phyloP scores from a whole-genome alignment of 2,797 vertebrate species.

The Hydrophis major region DNA sequence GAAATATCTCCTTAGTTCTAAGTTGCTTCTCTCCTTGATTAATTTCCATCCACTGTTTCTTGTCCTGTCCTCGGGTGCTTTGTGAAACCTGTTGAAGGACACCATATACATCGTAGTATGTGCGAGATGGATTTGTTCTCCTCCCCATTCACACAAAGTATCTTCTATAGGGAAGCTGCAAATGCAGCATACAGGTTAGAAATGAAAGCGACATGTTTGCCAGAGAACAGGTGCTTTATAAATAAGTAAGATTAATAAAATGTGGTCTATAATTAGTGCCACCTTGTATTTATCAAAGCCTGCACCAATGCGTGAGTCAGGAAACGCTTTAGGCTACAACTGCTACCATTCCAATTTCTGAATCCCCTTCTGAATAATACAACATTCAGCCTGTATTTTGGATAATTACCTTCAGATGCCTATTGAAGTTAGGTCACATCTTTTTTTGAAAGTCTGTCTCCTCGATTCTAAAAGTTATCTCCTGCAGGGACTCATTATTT shows the following conservation, averaged over 20 bases:
- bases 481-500: conserved; percentile 3
- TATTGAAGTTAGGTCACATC: conserved; percentile 1
- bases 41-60: too few species aligned
- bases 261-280: conserved; percentile 3
- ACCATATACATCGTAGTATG: accelerated
- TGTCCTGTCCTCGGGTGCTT: too few species aligned
- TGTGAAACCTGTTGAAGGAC: background rate
- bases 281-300: background rate
- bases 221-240: background rate
- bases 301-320: conserved; percentile 6
- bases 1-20: too few species aligned
- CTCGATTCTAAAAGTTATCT: background rate
- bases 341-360: conserved; percentile 2
- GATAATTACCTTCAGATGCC: conserved; percentile 15
- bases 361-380: conserved; percentile 28
- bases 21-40: too few species aligned
- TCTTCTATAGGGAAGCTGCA: background rate
- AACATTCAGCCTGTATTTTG: background rate
- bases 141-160: background rate
- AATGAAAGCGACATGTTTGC: background rate
- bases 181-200: background rate
- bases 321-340: accelerated
- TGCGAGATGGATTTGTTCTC: background rate
- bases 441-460: background rate
- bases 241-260: background rate